Evolutionary conservation across 2,797 vertebrate genomes (phyloP).

Genomic region (Cryptoprocta ferox): DNA sequence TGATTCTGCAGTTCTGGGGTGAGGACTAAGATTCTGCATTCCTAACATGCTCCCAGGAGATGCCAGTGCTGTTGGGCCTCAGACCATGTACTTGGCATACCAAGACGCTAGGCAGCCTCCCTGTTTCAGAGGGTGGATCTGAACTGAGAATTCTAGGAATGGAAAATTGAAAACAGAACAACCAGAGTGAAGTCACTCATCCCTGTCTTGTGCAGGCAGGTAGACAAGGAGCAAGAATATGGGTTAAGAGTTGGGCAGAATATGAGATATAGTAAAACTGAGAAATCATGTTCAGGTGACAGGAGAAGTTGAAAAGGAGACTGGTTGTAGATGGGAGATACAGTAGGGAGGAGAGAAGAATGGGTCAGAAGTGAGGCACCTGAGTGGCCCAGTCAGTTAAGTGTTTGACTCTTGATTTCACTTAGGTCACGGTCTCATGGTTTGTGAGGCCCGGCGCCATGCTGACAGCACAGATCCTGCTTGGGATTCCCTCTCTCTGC

Average conservation of each 20-base stretch:
- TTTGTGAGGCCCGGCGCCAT: too few species aligned
- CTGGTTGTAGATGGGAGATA: background rate
- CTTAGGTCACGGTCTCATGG: too few species aligned
- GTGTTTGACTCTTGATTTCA: too few species aligned
- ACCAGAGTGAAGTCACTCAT: background rate
- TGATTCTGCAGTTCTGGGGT: background rate
- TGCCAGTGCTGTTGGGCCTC: background rate
- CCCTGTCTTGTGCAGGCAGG: background rate
- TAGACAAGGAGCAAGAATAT: background rate
- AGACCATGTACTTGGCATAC: background rate
- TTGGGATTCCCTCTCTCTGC: too few species aligned
- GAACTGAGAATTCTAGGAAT: slow-evolving; percentile 44
- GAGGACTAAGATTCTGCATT: background rate
- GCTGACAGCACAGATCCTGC: too few species aligned
- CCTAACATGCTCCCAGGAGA: background rate
- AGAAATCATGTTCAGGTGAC: background rate
- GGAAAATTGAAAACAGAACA: slow-evolving; percentile 51
- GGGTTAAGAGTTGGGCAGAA: background rate
- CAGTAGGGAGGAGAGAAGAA: background rate
- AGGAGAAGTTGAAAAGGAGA: background rate
- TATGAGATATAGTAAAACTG: slow-evolving; percentile 18
- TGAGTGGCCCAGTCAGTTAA: too few species aligned
- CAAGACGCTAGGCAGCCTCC: background rate
- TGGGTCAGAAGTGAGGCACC: background rate
- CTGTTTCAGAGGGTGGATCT: background rate